A percentile compares a stretch with the other conserved stretches of the same genome.
These are phyloP conservation scores for Lethenteron reissneri DNA, from an alignment of 2,113 vertebrate species.

Conservation along the genomic window DNA sequence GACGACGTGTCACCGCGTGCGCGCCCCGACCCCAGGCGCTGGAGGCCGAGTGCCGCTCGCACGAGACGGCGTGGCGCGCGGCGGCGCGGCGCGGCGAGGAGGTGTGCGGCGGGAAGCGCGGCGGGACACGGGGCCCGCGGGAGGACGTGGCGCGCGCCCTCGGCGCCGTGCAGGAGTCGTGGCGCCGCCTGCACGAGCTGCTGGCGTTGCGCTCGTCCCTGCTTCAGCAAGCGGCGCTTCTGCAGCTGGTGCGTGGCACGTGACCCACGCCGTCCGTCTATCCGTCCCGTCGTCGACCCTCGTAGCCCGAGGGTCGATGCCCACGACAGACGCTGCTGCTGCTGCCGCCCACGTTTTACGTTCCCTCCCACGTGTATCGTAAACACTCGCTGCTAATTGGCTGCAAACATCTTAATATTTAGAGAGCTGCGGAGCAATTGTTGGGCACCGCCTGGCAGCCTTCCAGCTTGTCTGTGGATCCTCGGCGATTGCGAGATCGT, in stretches of 20 bases:
- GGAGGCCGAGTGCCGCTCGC: constrained; percentile 35
- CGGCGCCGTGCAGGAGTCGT: constrained; percentile 28
- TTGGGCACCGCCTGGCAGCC: no score
- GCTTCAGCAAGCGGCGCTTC: constrained; percentile 34
- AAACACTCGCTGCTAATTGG: no score
- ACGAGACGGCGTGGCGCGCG: constrained; percentile 26
- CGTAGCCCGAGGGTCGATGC: background rate
- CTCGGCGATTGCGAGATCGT: no score
- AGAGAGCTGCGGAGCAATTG: no score
- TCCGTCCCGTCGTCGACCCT: background rate
- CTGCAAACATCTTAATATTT: background rate
- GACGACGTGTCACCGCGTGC: no score
- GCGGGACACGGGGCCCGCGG: constrained; percentile 16
- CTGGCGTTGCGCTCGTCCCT: constrained; percentile 16
- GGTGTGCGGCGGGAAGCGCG: constrained; percentile 21
- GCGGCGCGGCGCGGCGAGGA: constrained; percentile 31
- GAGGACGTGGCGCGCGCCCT: constrained; percentile 19
- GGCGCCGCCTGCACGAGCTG: constrained; percentile 32
- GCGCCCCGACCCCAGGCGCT: constrained; percentile 23
- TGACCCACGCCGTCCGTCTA: accelerated
- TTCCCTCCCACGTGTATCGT: no score
- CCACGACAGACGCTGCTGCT: no score
- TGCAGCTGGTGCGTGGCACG: constrained; percentile 31
- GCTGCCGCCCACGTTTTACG: no score
- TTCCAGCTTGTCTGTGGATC: no score